Base-by-base conservation (phyloP, 2,113 vertebrate species). In the Apodemus speciosus region DNA sequence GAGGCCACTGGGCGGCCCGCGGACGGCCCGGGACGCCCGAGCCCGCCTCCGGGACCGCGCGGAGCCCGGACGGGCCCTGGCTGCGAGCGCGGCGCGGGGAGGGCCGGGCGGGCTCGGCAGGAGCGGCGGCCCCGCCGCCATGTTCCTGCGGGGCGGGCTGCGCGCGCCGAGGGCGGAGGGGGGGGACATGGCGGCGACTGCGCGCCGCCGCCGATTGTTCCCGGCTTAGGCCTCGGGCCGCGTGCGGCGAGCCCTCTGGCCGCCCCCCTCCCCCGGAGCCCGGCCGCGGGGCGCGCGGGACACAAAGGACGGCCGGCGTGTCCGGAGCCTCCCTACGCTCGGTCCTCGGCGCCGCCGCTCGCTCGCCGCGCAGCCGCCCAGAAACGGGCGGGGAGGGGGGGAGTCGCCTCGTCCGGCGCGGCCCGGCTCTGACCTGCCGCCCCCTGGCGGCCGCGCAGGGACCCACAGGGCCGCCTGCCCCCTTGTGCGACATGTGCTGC, bases 41-140 rank as follows among this genome's bases (percentile, higher is more conserved):
- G 66, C 49, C 53, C 58, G 10, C 56, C 68, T 27, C 2, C 0
- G 73, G 79, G 32, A 27, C 76, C 4, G 51, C n/a, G 77, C 3
- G 81, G 66, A 85, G 93, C 89, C 77, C 0, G 9, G 13, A 38
- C 60, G 1, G 13, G 30, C n/a, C 69, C 62, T 38, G 62, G 86
- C 89, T 0, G 32, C 72, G 86, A 35, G 94, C 93, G 92, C 88
- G 94, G 95, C 88, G 94, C 81, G 46, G 73, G 88, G 88, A 87
- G 90, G 91, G 91, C 58, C 56, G 43, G 71, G 38, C 76, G 46
- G 81, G 80, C 80, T 96, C 95, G 97, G 97, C 97, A 96, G 97
- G 96, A 96, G 97, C 87, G 95, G 96, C 97, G 96, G 97, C 97
- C 96, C 95, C 95, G 99, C 98, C 99, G 99, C 99, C 99, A 99